A percentile compares a stretch with the other conserved stretches of the same genome.
Evolutionary conservation across 2,888 invertebrate genomes (phyloP).

Genomic region (Cheilosia soror): DNA sequence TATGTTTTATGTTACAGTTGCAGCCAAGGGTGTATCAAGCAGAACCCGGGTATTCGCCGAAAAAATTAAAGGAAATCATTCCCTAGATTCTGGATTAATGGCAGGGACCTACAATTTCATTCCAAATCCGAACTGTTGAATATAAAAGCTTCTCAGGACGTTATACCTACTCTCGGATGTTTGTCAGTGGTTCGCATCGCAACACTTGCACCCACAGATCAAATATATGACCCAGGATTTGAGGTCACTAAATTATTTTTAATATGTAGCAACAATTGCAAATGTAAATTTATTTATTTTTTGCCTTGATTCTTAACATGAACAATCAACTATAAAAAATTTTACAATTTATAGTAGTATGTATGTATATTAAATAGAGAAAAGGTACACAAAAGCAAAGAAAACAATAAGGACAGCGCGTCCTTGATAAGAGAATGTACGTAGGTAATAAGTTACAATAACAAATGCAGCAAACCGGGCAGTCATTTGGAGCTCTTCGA

Average conservation of each 20-base stretch:
- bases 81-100: too few species aligned
- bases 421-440: neutral
- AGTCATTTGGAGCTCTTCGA: conserved; percentile 28
- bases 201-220: too few species aligned
- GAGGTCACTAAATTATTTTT: neutral
- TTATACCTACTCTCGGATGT: too few species aligned
- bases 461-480: conserved; percentile 21
- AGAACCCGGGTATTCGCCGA: too few species aligned
- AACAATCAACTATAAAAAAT: conserved; percentile 27
- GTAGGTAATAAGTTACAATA: neutral
- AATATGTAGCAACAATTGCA: conserved; percentile 17
- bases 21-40: too few species aligned
- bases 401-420: neutral
- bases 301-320: conserved; percentile 31
- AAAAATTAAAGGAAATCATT: too few species aligned
- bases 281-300: conserved; percentile 40
- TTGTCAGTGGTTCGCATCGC: too few species aligned
- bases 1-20: too few species aligned
- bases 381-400: conserved; percentile 11
- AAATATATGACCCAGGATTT: too few species aligned
- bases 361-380: conserved; percentile 3
- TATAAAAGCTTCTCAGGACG: too few species aligned
- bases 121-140: too few species aligned
- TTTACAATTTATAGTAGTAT: conserved; percentile 10
- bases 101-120: too few species aligned